Evolutionary conservation across 2,888 invertebrate species (phyloP), one percentile per base, ranked within the genome.

Genomic region (Hypselothyrea guttata): DNA sequence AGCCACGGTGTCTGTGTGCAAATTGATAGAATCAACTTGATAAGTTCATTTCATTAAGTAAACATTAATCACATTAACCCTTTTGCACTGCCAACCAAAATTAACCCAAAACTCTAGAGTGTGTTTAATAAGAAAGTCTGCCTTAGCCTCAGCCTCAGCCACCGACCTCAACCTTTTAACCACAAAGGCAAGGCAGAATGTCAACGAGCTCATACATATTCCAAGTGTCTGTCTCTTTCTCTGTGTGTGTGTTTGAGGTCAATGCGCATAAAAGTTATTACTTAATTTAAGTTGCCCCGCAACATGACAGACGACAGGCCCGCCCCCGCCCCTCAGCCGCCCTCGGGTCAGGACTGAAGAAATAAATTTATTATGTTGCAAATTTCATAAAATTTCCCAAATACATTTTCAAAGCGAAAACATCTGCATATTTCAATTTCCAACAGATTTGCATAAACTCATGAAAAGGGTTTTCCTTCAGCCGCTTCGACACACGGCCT

Each of bases 401-500:
- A 82, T 67, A 77, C 60, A 84, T 76, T 81, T 81, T 71, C 60
- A 70, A 76, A 62, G 74, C 22, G 22, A 22, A 71, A 69, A 71
- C 83, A 84, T 82, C 85, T 82, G 85, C 81, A 82, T 84, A 84
- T 82, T 84, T 82, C 81, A 84, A 84, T 84, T 82, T 84, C 46
- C 34, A 49, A 38, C 67, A 74, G 79, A 82, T 84, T 82, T 84
- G 74, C 81, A 82, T 82, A 82, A 22, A 22, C 3, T 79, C 55
- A 49, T 55, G 55, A 55, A 55, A 55, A 55, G 55, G 81, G 79
- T 81, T 77, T 48, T 33, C n/a, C 9, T 13, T 15, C 22, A 11
- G 9, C 37, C 15, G 13, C 7, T 11, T 42, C 28, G 7, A 27
- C n/a, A 13, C n/a, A 22, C 46, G 11, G 13, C 7, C 9, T 13